Conservation (phyloP, 2,888 invertebrate species). For the Drosophila longiperda region DNA sequence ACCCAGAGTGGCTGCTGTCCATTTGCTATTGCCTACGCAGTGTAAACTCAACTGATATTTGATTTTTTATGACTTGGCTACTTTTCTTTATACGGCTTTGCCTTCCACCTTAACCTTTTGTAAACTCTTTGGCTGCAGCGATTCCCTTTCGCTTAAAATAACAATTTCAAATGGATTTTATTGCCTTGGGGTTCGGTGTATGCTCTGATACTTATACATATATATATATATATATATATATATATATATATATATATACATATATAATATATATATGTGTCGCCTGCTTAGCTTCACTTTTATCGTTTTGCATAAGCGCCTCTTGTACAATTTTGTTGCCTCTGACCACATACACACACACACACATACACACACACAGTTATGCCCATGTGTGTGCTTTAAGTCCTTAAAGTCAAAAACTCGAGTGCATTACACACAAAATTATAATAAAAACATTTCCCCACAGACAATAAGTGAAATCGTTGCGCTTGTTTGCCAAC, state of each 20-base stretch:
- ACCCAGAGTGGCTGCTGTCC: slow-evolving; percentile 45
- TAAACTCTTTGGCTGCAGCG: slow-evolving; percentile 28
- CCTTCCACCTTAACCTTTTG: slow-evolving; percentile 30
- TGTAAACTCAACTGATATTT: slow-evolving; percentile 69
- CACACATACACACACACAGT: slow-evolving; percentile 21
- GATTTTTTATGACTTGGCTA: slow-evolving; percentile 75
- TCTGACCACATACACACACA: slow-evolving; percentile 19
- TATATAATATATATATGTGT: slow-evolving; percentile 33
- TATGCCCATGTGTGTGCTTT: slow-evolving; percentile 30
- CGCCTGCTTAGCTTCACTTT: slow-evolving; percentile 46
- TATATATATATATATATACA: slow-evolving; percentile 17
- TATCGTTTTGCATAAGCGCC: slow-evolving; percentile 80
- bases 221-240: not conserved
- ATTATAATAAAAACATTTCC: slow-evolving; percentile 52
- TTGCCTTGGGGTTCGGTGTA: slow-evolving; percentile 75
- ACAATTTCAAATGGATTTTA: slow-evolving; percentile 82
- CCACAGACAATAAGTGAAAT: slow-evolving; percentile 74
- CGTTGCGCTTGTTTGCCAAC: slow-evolving; percentile 48
- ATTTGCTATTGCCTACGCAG: slow-evolving; percentile 49
- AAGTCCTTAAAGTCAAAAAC: slow-evolving; percentile 39
- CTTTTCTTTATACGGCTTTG: slow-evolving; percentile 48
- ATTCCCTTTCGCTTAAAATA: slow-evolving; percentile 75
- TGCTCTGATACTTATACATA: slow-evolving; percentile 26
- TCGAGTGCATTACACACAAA: slow-evolving; percentile 63
- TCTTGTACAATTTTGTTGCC: slow-evolving; percentile 51